Evolutionary conservation across 2,113 vertebrate genomes (phyloP), one percentile per base, ranked within the genome.

Genomic region (Sialia sialis): DNA sequence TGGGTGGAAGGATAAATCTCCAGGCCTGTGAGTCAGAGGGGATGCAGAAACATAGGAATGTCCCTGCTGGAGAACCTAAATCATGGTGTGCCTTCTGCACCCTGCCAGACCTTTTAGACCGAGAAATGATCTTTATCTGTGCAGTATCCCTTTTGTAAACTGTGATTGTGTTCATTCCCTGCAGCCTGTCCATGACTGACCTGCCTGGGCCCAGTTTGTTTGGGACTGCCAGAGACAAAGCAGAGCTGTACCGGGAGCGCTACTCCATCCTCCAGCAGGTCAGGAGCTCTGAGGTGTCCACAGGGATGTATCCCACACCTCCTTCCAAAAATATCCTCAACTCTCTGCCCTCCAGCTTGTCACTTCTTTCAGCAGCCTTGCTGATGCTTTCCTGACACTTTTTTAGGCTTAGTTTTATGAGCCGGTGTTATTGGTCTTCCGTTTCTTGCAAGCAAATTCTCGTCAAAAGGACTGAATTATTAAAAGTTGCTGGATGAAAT

Each of bases 241-340:
- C 99, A 2, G 99, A 99, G 85, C 92, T 99, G 36, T 99, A 99
- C 94, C 98, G 98, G 69, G 99, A 99, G 83, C 98, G 99, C 68
- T 99, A 99, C 76, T 98, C 98, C 83, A 97, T 99, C 94, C 97
- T 99, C 48, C 98, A 99, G 22, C 99, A 99, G 98, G 98, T 98
- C 79, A 97, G 95, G 72, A 7, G 2, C 15, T 1, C 30, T 34
- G 49, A 17, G 48, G 7, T 20, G 12, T 23, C 58, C 38, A 1
- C 22, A 8, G 75, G 51, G 63, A 10, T 10, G 12, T 2, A 34
- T 14, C 49, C 70, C 20, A 18, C 60, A 54, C 46, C 44, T 36
- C 59, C 34, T 63, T 11, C 54, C 49, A 43, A 7, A 32, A 16
- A 44, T 20, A 10, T 3, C 11, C 6, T 83, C 5, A 64, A 6